These are phyloP conservation scores for Xenentodon cancila DNA, from an alignment of 2,797 vertebrate species.

Conservation along the genomic window DNA sequence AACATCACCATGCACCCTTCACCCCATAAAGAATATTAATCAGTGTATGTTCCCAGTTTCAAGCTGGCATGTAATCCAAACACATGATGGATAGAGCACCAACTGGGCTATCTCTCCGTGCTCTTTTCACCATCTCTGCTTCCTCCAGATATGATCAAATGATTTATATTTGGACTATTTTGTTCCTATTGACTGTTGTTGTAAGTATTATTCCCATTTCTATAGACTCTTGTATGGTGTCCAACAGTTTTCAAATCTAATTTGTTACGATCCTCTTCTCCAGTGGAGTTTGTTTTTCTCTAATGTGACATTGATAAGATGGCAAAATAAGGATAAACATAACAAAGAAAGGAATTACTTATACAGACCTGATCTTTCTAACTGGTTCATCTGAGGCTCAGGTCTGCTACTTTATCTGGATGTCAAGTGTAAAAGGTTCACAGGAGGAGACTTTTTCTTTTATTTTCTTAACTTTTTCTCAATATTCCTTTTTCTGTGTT, in stretches of 20 bases:
- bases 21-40: constrained; percentile 77
- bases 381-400: no score
- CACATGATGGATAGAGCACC: constrained; percentile 78
- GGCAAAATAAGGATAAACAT: no score
- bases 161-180: constrained; percentile 67
- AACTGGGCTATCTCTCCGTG: constrained; percentile 63
- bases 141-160: constrained; percentile 63
- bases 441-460: no score
- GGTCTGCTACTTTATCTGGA: no score
- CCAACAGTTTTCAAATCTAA: no score
- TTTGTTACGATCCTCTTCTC: constrained; percentile 11
- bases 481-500: no score
- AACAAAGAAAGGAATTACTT: no score
- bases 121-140: constrained; percentile 37
- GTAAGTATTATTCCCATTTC: constrained; percentile 42
- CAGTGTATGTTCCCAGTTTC: constrained; percentile 76
- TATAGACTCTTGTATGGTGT: constrained; percentile 5
- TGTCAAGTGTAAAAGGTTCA: no score
- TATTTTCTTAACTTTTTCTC: no score
- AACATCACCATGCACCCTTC: constrained; percentile 54
- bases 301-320: no score
- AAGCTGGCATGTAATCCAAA: constrained; percentile 73
- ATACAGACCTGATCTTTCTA: no score
- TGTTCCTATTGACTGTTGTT: constrained; percentile 31
- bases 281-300: no score